Conservation (phyloP, 92 coral and sea anemone genomes). For the Paragorgia papillata region DNA sequence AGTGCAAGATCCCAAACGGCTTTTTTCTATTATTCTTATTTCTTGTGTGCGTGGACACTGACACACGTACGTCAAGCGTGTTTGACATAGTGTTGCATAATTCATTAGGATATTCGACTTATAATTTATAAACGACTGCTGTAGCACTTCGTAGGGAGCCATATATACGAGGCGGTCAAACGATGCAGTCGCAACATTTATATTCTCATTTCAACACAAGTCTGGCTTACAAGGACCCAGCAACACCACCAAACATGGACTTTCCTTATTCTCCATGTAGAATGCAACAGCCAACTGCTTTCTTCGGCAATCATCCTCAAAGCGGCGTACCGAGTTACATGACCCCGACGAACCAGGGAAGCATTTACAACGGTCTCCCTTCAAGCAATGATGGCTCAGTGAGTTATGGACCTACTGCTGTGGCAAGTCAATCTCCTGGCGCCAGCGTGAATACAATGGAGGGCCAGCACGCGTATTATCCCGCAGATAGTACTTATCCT, state of each 20-base stretch:
- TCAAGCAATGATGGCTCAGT: slow-evolving; percentile 78
- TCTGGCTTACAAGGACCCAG: slow-evolving; percentile 72
- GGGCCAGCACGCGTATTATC: slow-evolving; percentile 74
- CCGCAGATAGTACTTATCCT: slow-evolving; percentile 74
- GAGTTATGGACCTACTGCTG: slow-evolving; percentile 77
- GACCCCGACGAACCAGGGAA: slow-evolving; percentile 84
- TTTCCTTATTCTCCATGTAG: slow-evolving; percentile 94
- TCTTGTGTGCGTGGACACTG: neutral
- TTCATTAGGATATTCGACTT: slow-evolving; percentile 73
- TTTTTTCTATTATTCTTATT: neutral
- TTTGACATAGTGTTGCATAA: slow-evolving; percentile 99
- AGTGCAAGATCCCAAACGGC: neutral
- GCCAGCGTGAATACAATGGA: slow-evolving; percentile 73
- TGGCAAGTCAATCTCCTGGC: slow-evolving; percentile 71
- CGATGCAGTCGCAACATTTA: slow-evolving; percentile 98
- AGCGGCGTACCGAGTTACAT: slow-evolving; percentile 84
- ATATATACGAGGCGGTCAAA: slow-evolving; percentile 59
- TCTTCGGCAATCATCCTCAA: slow-evolving; percentile 72
- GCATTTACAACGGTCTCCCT: slow-evolving; percentile 80
- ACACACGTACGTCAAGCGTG: slow-evolving; percentile 89
- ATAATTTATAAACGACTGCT: slow-evolving; percentile 96
- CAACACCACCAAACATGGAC: slow-evolving; percentile 80
- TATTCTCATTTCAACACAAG: slow-evolving; percentile 84
- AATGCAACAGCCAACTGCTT: slow-evolving; percentile 91
- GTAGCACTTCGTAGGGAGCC: slow-evolving; percentile 43